These are phyloP conservation scores for Tachyglossus aculeatus DNA, from an alignment of 2,797 vertebrate species.

Conservation along the genomic window DNA sequence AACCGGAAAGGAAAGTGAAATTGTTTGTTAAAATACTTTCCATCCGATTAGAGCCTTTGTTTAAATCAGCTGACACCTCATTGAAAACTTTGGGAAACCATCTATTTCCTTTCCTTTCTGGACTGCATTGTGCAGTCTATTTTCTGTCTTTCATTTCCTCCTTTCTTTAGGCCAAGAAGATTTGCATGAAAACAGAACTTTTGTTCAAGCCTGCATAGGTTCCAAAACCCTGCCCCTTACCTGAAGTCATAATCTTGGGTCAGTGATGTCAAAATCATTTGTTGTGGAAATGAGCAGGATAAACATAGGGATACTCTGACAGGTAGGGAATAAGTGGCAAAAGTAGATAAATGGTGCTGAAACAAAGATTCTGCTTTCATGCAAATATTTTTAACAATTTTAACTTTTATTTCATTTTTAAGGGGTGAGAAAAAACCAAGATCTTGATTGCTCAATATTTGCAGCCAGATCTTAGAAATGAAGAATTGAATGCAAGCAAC, in stretches of 20 bases:
- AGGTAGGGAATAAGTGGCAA: slow-evolving; percentile 8
- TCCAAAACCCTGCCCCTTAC: not conserved
- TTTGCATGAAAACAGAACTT: slow-evolving; percentile 42
- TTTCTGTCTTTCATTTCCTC: slow-evolving; percentile 21
- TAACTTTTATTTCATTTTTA: not conserved
- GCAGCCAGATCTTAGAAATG: not conserved
- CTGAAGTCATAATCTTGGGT: slow-evolving; percentile 3
- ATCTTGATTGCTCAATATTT: not conserved
- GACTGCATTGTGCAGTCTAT: slow-evolving; percentile 12
- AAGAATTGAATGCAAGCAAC: not conserved
- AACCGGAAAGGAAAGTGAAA: slow-evolving; percentile 36
- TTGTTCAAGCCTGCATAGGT: slow-evolving; percentile 15
- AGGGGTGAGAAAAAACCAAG: not conserved
- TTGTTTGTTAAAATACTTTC: slow-evolving; percentile 19
- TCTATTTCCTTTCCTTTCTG: slow-evolving; percentile 42
- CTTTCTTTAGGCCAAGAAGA: not conserved
- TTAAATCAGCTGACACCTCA: slow-evolving; percentile 26
- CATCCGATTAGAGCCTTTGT: slow-evolving; percentile 43
- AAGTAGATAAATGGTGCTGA: slow-evolving; percentile 45
- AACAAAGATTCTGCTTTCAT: slow-evolving; percentile 40
- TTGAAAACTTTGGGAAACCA: slow-evolving; percentile 10
- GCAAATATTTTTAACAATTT: not conserved
- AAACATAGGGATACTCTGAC: slow-evolving; percentile 10
- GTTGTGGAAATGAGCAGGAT: slow-evolving; percentile 2
- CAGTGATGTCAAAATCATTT: not conserved